Evolutionary conservation across 2,797 vertebrate genomes (phyloP).

Genomic region (Gadopsis bispinosus): DNA sequence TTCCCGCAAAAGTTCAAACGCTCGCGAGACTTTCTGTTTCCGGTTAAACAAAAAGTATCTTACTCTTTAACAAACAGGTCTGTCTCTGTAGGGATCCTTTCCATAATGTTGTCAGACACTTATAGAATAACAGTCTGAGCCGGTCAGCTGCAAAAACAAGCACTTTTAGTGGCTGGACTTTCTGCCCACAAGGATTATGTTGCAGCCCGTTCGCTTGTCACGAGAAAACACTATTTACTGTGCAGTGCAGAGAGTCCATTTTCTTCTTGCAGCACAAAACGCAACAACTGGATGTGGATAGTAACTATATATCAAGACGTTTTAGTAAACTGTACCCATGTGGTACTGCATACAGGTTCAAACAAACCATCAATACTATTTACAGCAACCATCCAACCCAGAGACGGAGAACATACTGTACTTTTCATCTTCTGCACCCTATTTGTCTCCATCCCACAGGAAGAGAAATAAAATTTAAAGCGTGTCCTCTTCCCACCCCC

Average conservation of each 20-base stretch:
- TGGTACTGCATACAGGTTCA: slow-evolving; percentile 9
- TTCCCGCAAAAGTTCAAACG: too few species aligned
- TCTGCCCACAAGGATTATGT: too few species aligned
- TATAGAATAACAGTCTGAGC: too few species aligned
- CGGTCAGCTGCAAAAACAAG: too few species aligned
- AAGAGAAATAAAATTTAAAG: slow-evolving; percentile 27
- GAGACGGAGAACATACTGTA: slow-evolving; percentile 11
- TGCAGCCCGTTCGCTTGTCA: background rate
- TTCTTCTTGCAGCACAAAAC: background rate
- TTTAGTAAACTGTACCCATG: slow-evolving; percentile 30
- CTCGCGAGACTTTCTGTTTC: too few species aligned
- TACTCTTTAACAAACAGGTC: too few species aligned
- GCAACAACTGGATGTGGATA: background rate
- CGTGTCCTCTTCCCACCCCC: slow-evolving; percentile 21
- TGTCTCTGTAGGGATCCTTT: too few species aligned
- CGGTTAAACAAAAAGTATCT: too few species aligned
- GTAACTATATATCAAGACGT: background rate
- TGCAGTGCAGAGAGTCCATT: background rate
- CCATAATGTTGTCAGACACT: too few species aligned
- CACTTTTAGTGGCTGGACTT: too few species aligned
- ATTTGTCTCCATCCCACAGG: slow-evolving; percentile 13
- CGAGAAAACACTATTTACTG: background rate
- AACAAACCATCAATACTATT: slow-evolving; percentile 41
- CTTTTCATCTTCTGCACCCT: background rate
- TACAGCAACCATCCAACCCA: slow-evolving; percentile 9